Evolutionary conservation across 2,113 vertebrate genomes (phyloP), one percentile per base, ranked within the genome.

Genomic region (Chrysemys picta): DNA sequence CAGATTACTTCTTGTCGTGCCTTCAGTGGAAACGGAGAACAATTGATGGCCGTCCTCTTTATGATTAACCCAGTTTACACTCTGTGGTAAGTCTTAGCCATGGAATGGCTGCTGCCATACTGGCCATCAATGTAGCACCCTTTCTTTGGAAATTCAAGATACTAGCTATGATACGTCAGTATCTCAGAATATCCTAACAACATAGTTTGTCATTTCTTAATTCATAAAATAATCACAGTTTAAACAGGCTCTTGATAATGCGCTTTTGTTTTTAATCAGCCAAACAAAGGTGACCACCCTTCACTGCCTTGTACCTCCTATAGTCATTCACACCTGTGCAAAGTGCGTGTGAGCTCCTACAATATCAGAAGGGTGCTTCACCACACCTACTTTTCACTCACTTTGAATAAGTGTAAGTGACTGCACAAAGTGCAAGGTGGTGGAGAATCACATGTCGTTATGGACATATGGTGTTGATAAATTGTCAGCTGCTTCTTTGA

Each of bases 211-310:
- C 69, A 86, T 82, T 82, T 90, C 56, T 59, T 88, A 78, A 86
- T 91, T 56, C 86, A 80, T 84, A 84, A 78, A 92, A 93, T 88
- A 93, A 89, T 84, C 84, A 88, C 50, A 45, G 31, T 89, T 92
- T 84, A 91, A 86, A 84, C 50, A 81, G 89, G 84, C 35, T 91
- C 91, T 88, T 59, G 88, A 75, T 1, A 3, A 50, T 85, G 25
- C 82, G 82, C 91, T 84, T 94, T 91, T 92, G 59, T 80, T 89
- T 86, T 31, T 84, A 49, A 27, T 91, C 80, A 85, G 87, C 83
- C 80, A 89, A 72, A 38, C 50, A 65, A 76, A 90, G 93, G 80
- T 78, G 83, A 91, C 85, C 35, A 80, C 27, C 69, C 72, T 84
- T 92, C 81, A 75, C 8, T 19, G 50, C 7, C 76, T 91, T 50